Conservation (phyloP, 2,888 invertebrate species). For the Oeneis ivallda region DNA sequence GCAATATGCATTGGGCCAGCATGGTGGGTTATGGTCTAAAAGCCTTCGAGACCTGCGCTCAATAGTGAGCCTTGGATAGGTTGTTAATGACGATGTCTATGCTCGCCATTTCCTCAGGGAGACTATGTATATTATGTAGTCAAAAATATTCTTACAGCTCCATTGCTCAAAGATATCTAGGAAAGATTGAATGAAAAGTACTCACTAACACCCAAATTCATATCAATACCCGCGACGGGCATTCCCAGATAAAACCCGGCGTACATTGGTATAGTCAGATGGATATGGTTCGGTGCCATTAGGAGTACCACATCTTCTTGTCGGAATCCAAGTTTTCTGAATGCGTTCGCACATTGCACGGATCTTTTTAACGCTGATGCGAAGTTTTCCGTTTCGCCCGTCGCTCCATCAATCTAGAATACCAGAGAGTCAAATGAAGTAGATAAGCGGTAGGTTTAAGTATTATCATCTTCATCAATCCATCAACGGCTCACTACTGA, state of each 20-base stretch:
- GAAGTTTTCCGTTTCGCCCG: slow-evolving; percentile 66
- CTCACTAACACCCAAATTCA: slow-evolving; percentile 56
- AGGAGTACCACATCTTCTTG: slow-evolving; percentile 68
- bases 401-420: slow-evolving; percentile 66
- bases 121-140: no score
- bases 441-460: neutral
- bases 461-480: no score
- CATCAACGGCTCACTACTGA: no score
- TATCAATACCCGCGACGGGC: slow-evolving; percentile 56
- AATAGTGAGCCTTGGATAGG: no score
- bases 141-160: neutral
- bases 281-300: slow-evolving; percentile 74
- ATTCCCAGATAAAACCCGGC: slow-evolving; percentile 73
- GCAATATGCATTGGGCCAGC: no score
- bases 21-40: no score
- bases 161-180: no score
- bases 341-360: slow-evolving; percentile 64
- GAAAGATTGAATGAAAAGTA: slow-evolving; percentile 16
- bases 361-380: slow-evolving; percentile 60
- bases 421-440: neutral
- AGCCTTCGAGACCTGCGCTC: no score
- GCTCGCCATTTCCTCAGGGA: no score
- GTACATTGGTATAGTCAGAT: slow-evolving; percentile 69
- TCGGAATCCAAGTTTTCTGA: slow-evolving; percentile 61
- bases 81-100: no score